phyloP scores from a whole-genome alignment of 1,140 invertebrate species.

The Drosophila suzukii region DNA sequence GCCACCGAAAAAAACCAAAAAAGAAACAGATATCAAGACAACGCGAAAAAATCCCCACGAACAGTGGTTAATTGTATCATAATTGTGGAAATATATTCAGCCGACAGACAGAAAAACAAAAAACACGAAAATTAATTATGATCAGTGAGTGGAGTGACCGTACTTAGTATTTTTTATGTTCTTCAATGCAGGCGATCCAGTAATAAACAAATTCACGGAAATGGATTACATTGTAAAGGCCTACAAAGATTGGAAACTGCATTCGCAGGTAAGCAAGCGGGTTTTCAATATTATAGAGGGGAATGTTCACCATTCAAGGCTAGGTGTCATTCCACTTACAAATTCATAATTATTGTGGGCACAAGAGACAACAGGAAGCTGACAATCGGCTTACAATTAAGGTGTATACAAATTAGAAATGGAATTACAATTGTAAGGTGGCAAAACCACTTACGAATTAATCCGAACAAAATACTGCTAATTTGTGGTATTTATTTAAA shows the following conservation, averaged over 20 bases:
- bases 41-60: conserved; percentile 8
- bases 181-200: conserved; percentile 49
- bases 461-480: conserved; percentile 22
- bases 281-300: background rate
- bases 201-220: conserved; percentile 40
- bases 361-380: conserved; percentile 17
- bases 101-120: conserved; percentile 9
- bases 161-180: conserved; percentile 61
- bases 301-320: conserved; percentile 21
- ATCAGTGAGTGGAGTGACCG: conserved; percentile 10
- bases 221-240: conserved; percentile 84
- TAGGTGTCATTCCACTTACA: conserved; percentile 11
- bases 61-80: conserved; percentile 18
- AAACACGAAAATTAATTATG: background rate
- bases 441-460: conserved; percentile 13
- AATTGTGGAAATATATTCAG: conserved; percentile 34
- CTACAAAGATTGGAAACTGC: conserved; percentile 83
- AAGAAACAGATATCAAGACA: conserved; percentile 17
- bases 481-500: conserved; percentile 21
- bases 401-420: conserved; percentile 6
- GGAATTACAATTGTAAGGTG: conserved; percentile 21
- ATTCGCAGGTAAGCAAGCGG: conserved; percentile 71
- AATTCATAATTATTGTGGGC: conserved; percentile 23
- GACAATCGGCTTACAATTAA: conserved; percentile 21
- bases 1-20: conserved; percentile 18